Evolutionary conservation across 30 jellyfish, hydroid and myxozoan genomes (phyloP).

Genomic region (Nemopilema nomurai): DNA sequence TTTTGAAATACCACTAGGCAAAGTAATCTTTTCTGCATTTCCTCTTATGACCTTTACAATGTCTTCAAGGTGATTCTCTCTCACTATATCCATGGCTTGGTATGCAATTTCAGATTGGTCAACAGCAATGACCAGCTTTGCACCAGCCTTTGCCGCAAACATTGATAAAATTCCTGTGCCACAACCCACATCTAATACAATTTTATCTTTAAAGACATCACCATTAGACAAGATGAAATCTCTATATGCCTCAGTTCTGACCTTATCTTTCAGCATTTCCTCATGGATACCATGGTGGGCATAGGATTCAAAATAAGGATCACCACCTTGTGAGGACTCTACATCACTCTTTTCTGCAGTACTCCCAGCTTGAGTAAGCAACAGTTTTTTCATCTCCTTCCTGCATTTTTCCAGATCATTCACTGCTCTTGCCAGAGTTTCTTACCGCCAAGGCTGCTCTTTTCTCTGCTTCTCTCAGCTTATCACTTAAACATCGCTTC

Average conservation of each 20-base stretch:
- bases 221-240: constrained; percentile 58
- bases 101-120: constrained; percentile 94
- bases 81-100: constrained; percentile 92
- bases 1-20: constrained; percentile 51
- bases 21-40: constrained; percentile 70
- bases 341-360: background rate
- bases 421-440: constrained; percentile 71
- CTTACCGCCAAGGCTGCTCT: constrained; percentile 87
- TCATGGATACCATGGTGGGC: constrained; percentile 96
- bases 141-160: constrained; percentile 98
- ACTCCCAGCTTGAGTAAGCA: constrained; percentile 25
- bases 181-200: constrained; percentile 87
- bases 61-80: constrained; percentile 80
- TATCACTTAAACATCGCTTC: constrained; percentile 16
- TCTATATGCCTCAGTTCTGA: constrained; percentile 82
- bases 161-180: constrained; percentile 90
- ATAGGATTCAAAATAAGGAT: constrained; percentile 87
- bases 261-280: constrained; percentile 90
- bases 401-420: constrained; percentile 68
- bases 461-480: constrained; percentile 58
- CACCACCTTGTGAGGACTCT: background rate
- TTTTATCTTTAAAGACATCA: constrained; percentile 52
- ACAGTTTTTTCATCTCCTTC: constrained; percentile 48
- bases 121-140: constrained; percentile 81
- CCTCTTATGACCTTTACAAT: constrained; percentile 65